Percentiles rank a stretch among this genome's conserved stretches.
These are phyloP conservation scores for Rhinophrynus dorsalis DNA, from an alignment of 2,797 vertebrate genomes.

Conservation along the genomic window DNA sequence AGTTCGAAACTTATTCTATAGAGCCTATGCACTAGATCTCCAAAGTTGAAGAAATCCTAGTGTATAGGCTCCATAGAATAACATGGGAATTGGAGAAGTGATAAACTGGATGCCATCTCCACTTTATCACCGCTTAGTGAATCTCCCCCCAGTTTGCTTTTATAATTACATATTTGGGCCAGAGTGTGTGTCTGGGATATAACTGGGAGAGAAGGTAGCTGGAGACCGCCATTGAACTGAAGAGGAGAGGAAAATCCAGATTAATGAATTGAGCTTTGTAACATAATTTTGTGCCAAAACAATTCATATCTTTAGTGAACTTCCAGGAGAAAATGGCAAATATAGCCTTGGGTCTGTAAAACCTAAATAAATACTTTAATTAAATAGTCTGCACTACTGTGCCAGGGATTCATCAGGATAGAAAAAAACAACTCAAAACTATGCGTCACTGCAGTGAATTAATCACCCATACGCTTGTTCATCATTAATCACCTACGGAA, in stretches of 20 bases:
- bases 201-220: too few relatives aligned
- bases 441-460: conserved; percentile 8
- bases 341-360: neutral
- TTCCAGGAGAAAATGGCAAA: neutral
- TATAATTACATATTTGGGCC: too few relatives aligned
- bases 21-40: too few relatives aligned
- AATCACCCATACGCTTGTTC: conserved; percentile 24
- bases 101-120: too few relatives aligned
- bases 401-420: neutral
- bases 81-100: too few relatives aligned
- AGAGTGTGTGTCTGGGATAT: too few relatives aligned
- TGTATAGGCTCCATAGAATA: too few relatives aligned
- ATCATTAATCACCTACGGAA: conserved; percentile 33
- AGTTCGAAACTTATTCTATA: too few relatives aligned
- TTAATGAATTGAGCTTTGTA: neutral
- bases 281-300: neutral
- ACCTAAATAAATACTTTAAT: neutral
- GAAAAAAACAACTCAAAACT: conserved; percentile 40
- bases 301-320: neutral
- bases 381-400: conserved; percentile 4
- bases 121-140: too few relatives aligned
- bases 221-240: too few relatives aligned
- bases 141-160: too few relatives aligned
- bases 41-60: too few relatives aligned
- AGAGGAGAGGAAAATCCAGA: neutral